These are phyloP conservation scores for Volucella inflata DNA, from an alignment of 2,888 invertebrate genomes.

Conservation along the genomic window DNA sequence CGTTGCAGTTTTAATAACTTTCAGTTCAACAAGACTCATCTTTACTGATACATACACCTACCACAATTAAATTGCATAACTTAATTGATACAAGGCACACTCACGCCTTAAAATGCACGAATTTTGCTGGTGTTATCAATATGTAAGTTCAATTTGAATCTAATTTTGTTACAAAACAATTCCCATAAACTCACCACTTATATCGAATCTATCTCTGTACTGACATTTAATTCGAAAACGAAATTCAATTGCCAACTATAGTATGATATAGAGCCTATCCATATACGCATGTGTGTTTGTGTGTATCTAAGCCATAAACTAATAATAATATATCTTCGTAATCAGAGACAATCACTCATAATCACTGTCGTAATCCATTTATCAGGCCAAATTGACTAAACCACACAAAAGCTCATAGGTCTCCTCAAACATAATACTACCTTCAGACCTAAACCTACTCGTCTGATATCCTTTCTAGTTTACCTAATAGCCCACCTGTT, in stretches of 20 bases:
- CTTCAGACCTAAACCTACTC: background rate
- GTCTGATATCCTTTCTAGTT: slow-evolving; percentile 15
- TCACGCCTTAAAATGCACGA: too few species aligned
- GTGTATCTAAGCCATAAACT: slow-evolving; percentile 12
- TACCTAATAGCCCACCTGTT: slow-evolving; percentile 27
- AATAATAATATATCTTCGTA: slow-evolving; percentile 44
- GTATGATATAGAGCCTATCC: background rate
- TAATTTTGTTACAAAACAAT: background rate
- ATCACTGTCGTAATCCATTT: slow-evolving; percentile 59
- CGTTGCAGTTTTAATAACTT: too few species aligned
- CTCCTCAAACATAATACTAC: background rate
- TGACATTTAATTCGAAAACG: background rate
- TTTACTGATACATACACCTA: too few species aligned
- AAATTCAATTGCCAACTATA: background rate
- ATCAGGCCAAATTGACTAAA: slow-evolving; percentile 34
- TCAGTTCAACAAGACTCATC: too few species aligned
- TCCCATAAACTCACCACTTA: slow-evolving; percentile 9
- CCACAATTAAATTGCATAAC: too few species aligned
- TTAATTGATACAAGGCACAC: too few species aligned
- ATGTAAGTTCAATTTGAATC: background rate
- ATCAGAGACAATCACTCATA: slow-evolving; percentile 59
- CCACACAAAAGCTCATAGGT: slow-evolving; percentile 10
- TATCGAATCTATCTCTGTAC: slow-evolving; percentile 13
- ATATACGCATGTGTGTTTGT: background rate
- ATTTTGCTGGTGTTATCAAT: background rate